Base-by-base conservation (phyloP, 2,888 invertebrate genomes). In the Alviniconcha strummeri region DNA sequence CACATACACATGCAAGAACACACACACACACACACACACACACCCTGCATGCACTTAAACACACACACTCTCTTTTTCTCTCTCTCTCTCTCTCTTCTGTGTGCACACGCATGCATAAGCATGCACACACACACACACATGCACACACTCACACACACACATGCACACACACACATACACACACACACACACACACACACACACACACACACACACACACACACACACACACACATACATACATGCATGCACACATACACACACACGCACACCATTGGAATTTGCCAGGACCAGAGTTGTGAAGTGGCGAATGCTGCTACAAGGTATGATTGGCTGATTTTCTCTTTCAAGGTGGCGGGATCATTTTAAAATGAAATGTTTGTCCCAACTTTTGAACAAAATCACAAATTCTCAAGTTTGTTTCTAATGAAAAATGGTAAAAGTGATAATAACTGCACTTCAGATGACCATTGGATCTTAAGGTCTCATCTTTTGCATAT, bases 191-290 rank as follows among this genome's bases (percentile, higher is more conserved):
- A 36, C 72, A 72, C 67, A 5, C 67, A 67, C n/a, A 11, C 67
- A 67, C 67, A 72, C 72, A 72, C 72, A 72, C 72, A 72, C 72
- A 72, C 72, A 72, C 52, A 52, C 54, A 52, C 52, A 52, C 74
- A 74, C 52, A 52, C 74, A 52, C 74, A 74, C 6, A 52, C 74
- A 74, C 74, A 74, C 74, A 74, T 56, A 15, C 56, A 75, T 55
- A 13, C 75, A 56, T 7, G 5, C 55, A 56, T 55, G 17, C 75
- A 75, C 75, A 9, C 75, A 75, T 55, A 75, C 75, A 17, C 75
- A 75, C 75, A 54, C 75, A 75, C 75, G 13, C 52, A 72, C 72
- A 36, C 72, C 15, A 64, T 15, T 64, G 64, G 15, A 13, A 64
- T 64, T 36, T 36, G 36, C 36, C 36, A 36, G 36, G 36, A 36